These are phyloP conservation scores for Hephaestus fuliginosus DNA, from an alignment of 2,797 vertebrate species.

Conservation along the genomic window DNA sequence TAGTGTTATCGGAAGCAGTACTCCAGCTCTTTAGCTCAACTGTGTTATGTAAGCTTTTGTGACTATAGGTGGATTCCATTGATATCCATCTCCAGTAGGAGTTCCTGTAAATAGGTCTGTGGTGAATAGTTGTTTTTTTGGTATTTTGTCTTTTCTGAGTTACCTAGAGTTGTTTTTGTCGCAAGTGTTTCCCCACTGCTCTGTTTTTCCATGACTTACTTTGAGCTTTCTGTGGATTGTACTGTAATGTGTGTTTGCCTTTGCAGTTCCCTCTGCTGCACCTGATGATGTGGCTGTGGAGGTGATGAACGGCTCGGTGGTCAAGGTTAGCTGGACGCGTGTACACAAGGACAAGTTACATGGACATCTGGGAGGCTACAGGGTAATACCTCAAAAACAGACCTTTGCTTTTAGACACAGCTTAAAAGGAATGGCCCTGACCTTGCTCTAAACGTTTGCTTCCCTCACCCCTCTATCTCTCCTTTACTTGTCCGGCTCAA, in stretches of 20 bases:
- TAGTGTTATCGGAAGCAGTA: constrained; percentile 22
- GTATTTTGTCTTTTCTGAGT: neutral
- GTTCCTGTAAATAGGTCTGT: constrained; percentile 7
- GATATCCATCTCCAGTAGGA: neutral
- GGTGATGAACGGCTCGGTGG: constrained; percentile 90
- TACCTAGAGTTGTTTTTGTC: neutral
- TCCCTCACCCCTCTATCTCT: constrained; percentile 47
- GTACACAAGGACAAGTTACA: constrained; percentile 94
- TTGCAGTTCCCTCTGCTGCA: constrained; percentile 92
- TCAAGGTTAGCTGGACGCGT: constrained; percentile 91
- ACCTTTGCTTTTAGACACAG: constrained; percentile 74
- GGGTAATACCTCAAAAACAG: constrained; percentile 85
- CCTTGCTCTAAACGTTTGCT: constrained; percentile 59
- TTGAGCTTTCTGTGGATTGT: constrained; percentile 24
- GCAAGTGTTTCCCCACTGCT: neutral
- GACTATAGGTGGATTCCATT: constrained; percentile 10
- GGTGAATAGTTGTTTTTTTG: neutral
- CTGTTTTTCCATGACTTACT: constrained; percentile 17
- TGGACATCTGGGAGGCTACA: constrained; percentile 96
- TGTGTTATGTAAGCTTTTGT: constrained; percentile 17
- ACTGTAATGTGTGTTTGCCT: constrained; percentile 56
- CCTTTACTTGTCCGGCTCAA: constrained; percentile 36
- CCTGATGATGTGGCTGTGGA: constrained; percentile 89
- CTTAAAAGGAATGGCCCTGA: constrained; percentile 76
- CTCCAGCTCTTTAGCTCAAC: constrained; percentile 18